phyloP scores from a whole-genome alignment of 2,888 invertebrate species.

The Leucophora obtusa region DNA sequence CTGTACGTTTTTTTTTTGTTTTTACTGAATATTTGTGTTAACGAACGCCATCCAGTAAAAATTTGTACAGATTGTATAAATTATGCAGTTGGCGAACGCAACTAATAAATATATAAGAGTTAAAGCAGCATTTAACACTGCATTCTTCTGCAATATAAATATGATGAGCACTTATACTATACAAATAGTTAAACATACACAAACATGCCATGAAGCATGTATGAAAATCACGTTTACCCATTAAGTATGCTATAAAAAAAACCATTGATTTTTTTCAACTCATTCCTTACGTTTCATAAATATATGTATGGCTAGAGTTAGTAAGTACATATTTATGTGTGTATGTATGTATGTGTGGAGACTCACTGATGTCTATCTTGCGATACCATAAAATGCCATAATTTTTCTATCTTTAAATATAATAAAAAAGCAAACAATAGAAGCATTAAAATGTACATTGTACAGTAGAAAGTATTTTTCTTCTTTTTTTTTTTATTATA shows the following conservation, averaged over 20 bases:
- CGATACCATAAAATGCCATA: slow-evolving; percentile 42
- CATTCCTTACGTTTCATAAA: neutral
- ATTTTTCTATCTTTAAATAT: slow-evolving; percentile 27
- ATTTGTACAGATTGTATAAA: too few species aligned
- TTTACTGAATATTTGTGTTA: too few species aligned
- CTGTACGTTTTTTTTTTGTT: too few species aligned
- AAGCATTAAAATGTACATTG: slow-evolving; percentile 7
- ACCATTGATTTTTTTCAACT: slow-evolving; percentile 41
- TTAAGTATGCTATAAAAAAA: slow-evolving; percentile 45
- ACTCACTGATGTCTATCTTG: slow-evolving; percentile 32
- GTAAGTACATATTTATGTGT: too few species aligned
- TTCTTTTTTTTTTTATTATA: slow-evolving; percentile 26
- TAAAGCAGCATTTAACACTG: slow-evolving; percentile 23
- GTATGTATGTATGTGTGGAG: neutral
- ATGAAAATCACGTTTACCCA: slow-evolving; percentile 55
- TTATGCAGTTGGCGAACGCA: too few species aligned
- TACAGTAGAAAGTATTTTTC: neutral
- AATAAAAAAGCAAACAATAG: slow-evolving; percentile 36
- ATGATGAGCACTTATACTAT: neutral
- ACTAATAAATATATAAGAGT: too few species aligned
- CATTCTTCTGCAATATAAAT: slow-evolving; percentile 30
- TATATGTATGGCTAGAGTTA: neutral
- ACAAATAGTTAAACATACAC: neutral
- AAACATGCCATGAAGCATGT: slow-evolving; percentile 1
- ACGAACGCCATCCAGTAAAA: too few species aligned